Conservation (phyloP, 2,888 invertebrate species). For the Ennomos erosarius region DNA sequence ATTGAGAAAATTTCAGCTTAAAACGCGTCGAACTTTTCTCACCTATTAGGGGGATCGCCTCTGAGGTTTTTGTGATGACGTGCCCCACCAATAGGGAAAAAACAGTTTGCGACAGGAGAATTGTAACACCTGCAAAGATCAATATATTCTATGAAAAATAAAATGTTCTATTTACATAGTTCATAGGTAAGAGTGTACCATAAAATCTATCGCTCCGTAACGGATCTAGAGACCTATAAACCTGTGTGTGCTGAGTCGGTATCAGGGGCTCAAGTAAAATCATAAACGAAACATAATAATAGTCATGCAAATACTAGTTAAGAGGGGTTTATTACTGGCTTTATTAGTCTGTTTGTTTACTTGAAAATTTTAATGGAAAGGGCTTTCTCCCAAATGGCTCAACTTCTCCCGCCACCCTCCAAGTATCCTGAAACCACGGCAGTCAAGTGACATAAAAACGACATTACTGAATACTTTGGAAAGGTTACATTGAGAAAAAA, state of each 20-base stretch:
- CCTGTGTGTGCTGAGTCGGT: constrained; percentile 82
- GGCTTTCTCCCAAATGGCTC: constrained; percentile 38
- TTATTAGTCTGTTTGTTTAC: constrained; percentile 49
- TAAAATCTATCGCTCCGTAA: constrained; percentile 51
- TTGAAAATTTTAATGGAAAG: constrained; percentile 43
- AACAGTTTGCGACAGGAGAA: constrained; percentile 99
- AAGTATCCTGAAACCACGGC: constrained; percentile 69
- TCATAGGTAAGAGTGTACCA: constrained; percentile 47
- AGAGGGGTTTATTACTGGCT: constrained; percentile 54
- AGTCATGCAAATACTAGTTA: constrained; percentile 76
- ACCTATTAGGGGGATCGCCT: constrained; percentile 99
- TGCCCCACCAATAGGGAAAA: constrained; percentile 99
- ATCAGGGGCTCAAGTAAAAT: constrained; percentile 79
- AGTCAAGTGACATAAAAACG: constrained; percentile 27
- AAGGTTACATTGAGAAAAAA: constrained; percentile 38
- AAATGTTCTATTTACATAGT: constrained; percentile 60
- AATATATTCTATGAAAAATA: constrained; percentile 80
- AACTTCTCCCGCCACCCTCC: constrained; percentile 70
- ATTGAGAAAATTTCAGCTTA: constrained; percentile 46
- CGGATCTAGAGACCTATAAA: constrained; percentile 49
- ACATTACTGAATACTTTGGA: constrained; percentile 19
- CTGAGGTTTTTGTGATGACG: constrained; percentile 99
- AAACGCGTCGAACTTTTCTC: constrained; percentile 70
- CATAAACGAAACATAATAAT: constrained; percentile 75
- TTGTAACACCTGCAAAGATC: constrained; percentile 98